Evolutionary conservation across 1,140 invertebrate genomes (phyloP), one percentile per base, ranked within the genome.

Genomic region (Caerostris darwini): DNA sequence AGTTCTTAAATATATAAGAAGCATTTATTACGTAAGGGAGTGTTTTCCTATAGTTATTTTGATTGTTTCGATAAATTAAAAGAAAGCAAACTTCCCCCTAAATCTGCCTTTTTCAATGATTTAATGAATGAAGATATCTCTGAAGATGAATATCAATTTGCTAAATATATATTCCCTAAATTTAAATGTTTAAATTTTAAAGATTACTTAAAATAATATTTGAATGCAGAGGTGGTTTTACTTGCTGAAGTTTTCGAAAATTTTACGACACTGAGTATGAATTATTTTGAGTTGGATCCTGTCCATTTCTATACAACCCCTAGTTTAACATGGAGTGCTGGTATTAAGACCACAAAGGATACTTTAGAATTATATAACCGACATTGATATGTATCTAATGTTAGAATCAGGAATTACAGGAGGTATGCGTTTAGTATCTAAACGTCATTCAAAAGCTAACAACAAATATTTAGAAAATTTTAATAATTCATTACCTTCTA

Each of bases 201-300:
- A n/a, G 94, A 95, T 54, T 95, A 95, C 88, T 86, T 86, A 69
- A 89, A 95, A 71, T 82, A 95, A 54, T 95, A 95, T 94, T 54
- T 95, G 3, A 93, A 95, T 82, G 77, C 87, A 3, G 95, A 95
- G 92, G 95, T 95, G 5, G 86, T 95, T 53, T 54, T 95, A 14
- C 67, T 96, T 71, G 92, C 95, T 34, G 95, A 95, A 88, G 82
- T 95, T 17, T 95, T 95, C 94, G 92, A 95, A 94, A 95, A 95
- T 90, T 95, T 95, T 94, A 90, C 95, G 94, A 77, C 93, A 56
- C 69, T 94, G 17, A 90, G 92, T 58, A n/a, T 94, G 19, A 94
- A 94, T 59, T 58, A 56, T 53, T 92, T 85, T 88, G 54, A 64
- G 77, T 59, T 93, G 64, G 86, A 94, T 67, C 64, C 57, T 14